A percentile compares a stretch with the other conserved stretches of the same genome.
Conservation (phyloP, 2,113 vertebrate species). For the Emydura subglobosa region DNA sequence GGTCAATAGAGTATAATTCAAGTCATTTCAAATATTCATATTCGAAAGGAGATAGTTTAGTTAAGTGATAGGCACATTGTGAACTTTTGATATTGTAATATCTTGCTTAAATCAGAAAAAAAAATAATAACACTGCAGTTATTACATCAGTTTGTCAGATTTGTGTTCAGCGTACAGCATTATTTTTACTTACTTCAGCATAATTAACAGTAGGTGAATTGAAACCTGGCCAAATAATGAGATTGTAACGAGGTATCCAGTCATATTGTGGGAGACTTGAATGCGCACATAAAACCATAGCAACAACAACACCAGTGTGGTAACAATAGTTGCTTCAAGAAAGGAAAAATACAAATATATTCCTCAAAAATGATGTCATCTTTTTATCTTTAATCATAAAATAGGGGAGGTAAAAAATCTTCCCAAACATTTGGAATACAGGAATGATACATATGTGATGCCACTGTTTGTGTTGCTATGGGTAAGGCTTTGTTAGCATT, state of each 20-base stretch:
- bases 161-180: not conserved
- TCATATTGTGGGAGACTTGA: not conserved
- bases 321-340: not conserved
- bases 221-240: rapidly evolving
- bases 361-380: not conserved
- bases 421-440: rapidly evolving
- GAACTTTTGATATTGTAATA: not conserved
- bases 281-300: not conserved
- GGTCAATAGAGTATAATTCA: not conserved
- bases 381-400: not conserved
- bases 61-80: not conserved
- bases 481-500: not conserved
- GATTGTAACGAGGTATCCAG: not conserved
- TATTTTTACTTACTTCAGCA: not conserved
- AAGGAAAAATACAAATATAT: not conserved
- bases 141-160: not conserved
- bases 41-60: not conserved
- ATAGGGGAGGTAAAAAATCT: not conserved
- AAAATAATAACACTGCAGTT: rapidly evolving
- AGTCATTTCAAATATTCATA: not conserved
- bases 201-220: not conserved
- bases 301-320: not conserved
- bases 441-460: rapidly evolving
- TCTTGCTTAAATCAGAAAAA: not conserved
- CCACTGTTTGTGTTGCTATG: not conserved